Conservation (phyloP, 2,888 invertebrate species). For the Phyto melanocephala region DNA sequence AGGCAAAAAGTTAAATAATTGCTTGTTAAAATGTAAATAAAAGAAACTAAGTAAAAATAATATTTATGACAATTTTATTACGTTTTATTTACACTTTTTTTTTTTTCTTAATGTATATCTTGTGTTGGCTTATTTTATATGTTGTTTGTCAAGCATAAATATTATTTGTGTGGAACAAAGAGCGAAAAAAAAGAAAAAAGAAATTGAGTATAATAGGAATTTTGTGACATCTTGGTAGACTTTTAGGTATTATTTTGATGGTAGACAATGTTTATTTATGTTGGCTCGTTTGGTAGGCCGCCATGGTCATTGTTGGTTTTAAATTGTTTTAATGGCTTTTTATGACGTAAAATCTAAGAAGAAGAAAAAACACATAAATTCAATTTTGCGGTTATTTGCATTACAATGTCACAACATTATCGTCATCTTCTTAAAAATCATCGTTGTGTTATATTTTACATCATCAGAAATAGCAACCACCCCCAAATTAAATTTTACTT, state of each 20-base stretch:
- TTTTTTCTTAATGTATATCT: background rate
- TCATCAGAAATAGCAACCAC: background rate
- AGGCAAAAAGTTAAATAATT: conserved; percentile 23
- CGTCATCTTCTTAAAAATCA: background rate
- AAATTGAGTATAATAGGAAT: background rate
- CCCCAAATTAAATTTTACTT: conserved; percentile 28
- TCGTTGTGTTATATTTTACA: background rate
- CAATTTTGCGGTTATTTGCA: conserved; percentile 50
- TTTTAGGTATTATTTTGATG: background rate
- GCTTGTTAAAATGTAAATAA: conserved; percentile 11
- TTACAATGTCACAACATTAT: conserved; percentile 6
- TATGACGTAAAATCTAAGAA: conserved; percentile 11
- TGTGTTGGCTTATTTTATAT: background rate
- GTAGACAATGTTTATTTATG: background rate
- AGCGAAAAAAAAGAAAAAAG: background rate
- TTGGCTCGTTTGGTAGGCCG: background rate
- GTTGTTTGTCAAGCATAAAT: conserved; percentile 20
- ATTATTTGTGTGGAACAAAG: background rate
- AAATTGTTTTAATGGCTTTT: conserved; percentile 10
- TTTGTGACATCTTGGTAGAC: conserved; percentile 33
- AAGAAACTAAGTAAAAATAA: background rate
- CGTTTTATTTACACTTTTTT: background rate
- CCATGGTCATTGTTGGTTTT: conserved; percentile 24
- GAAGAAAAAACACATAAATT: conserved; percentile 29
- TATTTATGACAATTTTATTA: background rate